Conservation (phyloP, 2,797 vertebrate genomes). For the Microctenopoma stevenorrisi region DNA sequence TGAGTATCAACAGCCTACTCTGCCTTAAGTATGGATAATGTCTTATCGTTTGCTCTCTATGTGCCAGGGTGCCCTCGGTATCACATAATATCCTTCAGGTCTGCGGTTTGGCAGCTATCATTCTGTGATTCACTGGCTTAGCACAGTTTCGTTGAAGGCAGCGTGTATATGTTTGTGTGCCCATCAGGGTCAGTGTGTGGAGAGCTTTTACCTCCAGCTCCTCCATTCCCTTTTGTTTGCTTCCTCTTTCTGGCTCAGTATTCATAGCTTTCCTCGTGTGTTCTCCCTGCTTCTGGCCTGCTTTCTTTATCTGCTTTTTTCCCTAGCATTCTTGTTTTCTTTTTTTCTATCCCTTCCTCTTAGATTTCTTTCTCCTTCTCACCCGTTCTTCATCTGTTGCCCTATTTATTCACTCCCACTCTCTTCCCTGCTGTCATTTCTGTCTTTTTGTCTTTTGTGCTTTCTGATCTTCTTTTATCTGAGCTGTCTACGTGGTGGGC, state of each 20-base stretch:
- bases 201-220: slow-evolving; percentile 46
- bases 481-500: slow-evolving; percentile 66
- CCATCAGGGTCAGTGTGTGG: slow-evolving; percentile 52
- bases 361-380: slow-evolving; percentile 38
- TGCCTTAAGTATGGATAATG: slow-evolving; percentile 53
- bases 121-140: slow-evolving; percentile 56
- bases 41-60: slow-evolving; percentile 40
- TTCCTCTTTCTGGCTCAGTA: slow-evolving; percentile 31
- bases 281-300: slow-evolving; percentile 33
- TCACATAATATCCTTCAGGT: slow-evolving; percentile 63
- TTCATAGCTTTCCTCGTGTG: slow-evolving; percentile 35
- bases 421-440: slow-evolving; percentile 62
- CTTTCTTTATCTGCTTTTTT: slow-evolving; percentile 39
- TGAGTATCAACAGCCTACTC: slow-evolving; percentile 42
- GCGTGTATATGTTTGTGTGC: slow-evolving; percentile 37
- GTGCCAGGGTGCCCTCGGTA: slow-evolving; percentile 54
- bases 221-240: slow-evolving; percentile 39
- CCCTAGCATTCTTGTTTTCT: slow-evolving; percentile 28
- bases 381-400: slow-evolving; percentile 64
- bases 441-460: slow-evolving; percentile 67
- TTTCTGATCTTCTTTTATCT: slow-evolving; percentile 72
- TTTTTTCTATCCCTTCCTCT: slow-evolving; percentile 34
- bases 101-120: slow-evolving; percentile 61
- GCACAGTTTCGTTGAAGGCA: slow-evolving; percentile 37
- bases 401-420: slow-evolving; percentile 73